A percentile compares a stretch with the other conserved stretches of the same genome.
These are phyloP conservation scores for Caenorhabditis sp. DNA, from an alignment of 2,888 invertebrate genomes.

Conservation along the genomic window DNA sequence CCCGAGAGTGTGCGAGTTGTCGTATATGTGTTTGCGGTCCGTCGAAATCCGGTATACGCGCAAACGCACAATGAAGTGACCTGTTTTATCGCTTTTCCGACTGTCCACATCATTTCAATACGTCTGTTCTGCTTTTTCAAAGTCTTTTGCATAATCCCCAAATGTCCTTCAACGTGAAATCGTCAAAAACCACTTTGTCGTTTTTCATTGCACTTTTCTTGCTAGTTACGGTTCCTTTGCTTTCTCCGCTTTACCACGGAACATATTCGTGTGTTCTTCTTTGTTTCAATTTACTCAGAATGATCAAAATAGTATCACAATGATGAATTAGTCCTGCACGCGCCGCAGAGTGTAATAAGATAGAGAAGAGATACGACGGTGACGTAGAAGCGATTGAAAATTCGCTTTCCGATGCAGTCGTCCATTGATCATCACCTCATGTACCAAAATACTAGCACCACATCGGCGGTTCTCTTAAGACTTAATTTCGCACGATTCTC, in stretches of 20 bases:
- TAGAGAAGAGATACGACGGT: constrained; percentile 32
- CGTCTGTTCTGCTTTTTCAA: constrained; percentile 21
- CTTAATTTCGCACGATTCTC: constrained; percentile 6
- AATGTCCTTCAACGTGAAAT: neutral
- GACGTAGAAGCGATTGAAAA: constrained; percentile 10
- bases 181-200: neutral
- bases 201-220: no score
- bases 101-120: constrained; percentile 41
- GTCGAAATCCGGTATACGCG: constrained; percentile 53
- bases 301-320: constrained; percentile 46
- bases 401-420: constrained; percentile 24
- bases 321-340: constrained; percentile 19
- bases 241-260: no score
- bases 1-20: constrained; percentile 36
- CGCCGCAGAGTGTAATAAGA: constrained; percentile 10
- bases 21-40: constrained; percentile 55
- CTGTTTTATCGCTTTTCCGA: constrained; percentile 55
- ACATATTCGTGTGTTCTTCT: neutral
- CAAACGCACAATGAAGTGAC: constrained; percentile 32
- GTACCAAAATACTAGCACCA: constrained; percentile 21
- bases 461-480: constrained; percentile 14
- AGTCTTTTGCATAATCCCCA: constrained; percentile 1
- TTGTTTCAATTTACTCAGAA: constrained; percentile 1
- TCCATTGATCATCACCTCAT: constrained; percentile 38
- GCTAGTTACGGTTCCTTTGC: no score